Evolutionary conservation across 2,888 invertebrate genomes (phyloP).

Genomic region (Scelioninae gen. 2): DNA sequence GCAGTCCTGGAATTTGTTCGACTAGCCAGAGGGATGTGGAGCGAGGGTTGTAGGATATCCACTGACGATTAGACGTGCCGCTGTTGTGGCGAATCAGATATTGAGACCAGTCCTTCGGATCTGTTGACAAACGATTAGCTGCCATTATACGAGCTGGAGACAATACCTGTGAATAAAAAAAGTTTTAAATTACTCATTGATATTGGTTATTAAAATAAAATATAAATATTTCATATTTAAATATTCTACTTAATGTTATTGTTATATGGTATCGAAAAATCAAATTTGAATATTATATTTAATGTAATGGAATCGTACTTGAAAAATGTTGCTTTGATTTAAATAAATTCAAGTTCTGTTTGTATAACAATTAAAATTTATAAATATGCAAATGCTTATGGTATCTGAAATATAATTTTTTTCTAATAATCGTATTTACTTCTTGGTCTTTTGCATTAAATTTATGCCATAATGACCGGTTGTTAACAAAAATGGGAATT

Average conservation of each 20-base stretch:
- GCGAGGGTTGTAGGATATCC: slow-evolving; percentile 85
- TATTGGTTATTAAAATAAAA: background rate
- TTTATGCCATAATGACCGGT: slow-evolving; percentile 82
- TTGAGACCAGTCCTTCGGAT: slow-evolving; percentile 85
- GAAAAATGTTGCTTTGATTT: too few relatives aligned
- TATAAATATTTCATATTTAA: too few relatives aligned
- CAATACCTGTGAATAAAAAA: slow-evolving; percentile 76
- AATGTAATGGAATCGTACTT: too few relatives aligned
- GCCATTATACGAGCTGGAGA: slow-evolving; percentile 87
- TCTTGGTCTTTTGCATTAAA: slow-evolving; percentile 79
- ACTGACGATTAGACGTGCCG: slow-evolving; percentile 90
- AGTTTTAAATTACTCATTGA: background rate
- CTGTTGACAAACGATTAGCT: slow-evolving; percentile 86
- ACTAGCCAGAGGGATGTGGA: slow-evolving; percentile 80
- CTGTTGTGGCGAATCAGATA: slow-evolving; percentile 84
- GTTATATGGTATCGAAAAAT: too few relatives aligned
- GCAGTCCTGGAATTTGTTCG: slow-evolving; percentile 86
- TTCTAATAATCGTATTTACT: too few relatives aligned
- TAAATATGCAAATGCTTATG: too few relatives aligned
- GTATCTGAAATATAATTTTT: too few relatives aligned
- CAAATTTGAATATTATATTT: too few relatives aligned
- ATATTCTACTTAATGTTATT: too few relatives aligned
- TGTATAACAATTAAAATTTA: too few relatives aligned
- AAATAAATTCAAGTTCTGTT: too few relatives aligned
- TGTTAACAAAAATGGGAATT: slow-evolving; percentile 86